A percentile compares a stretch with the other conserved stretches of the same genome.
phyloP scores from a whole-genome alignment of 2,888 invertebrate genomes.

The Gastrophysa polygoni region DNA sequence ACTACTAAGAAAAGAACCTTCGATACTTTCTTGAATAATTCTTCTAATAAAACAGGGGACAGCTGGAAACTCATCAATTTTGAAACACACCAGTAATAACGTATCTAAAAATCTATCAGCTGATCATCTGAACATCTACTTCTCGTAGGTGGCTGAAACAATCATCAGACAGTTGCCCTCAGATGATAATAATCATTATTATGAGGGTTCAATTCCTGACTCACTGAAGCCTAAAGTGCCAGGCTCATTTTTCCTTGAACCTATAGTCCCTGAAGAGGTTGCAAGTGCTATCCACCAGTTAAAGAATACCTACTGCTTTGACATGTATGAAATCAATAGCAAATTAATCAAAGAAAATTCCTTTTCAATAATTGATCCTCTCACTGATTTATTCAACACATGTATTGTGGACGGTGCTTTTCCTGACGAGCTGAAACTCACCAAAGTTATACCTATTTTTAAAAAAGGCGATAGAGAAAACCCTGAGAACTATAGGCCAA shows the following conservation, averaged over 20 bases:
- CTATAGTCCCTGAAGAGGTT: background rate
- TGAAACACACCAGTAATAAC: background rate
- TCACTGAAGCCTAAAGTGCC: background rate
- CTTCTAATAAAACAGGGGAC: background rate
- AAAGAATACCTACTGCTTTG: background rate
- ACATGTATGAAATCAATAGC: conserved; percentile 2
- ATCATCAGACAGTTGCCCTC: background rate
- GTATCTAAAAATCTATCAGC: background rate
- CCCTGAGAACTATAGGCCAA: background rate
- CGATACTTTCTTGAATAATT: background rate
- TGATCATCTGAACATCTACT: background rate
- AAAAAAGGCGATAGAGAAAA: background rate
- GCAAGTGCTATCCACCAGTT: conserved; percentile 3
- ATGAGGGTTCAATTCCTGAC: background rate
- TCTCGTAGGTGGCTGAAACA: background rate
- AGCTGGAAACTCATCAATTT: conserved; percentile 4
- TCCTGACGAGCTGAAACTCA: background rate
- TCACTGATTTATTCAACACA: background rate
- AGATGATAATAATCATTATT: background rate
- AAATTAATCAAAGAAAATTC: conserved; percentile 4
- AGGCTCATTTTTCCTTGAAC: background rate
- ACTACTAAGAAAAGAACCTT: background rate
- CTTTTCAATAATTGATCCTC: background rate
- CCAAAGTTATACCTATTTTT: background rate
- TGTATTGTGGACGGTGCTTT: background rate